Evolutionary conservation across 1,140 invertebrate genomes (phyloP).

Genomic region (Oedothorax gibbosus): DNA sequence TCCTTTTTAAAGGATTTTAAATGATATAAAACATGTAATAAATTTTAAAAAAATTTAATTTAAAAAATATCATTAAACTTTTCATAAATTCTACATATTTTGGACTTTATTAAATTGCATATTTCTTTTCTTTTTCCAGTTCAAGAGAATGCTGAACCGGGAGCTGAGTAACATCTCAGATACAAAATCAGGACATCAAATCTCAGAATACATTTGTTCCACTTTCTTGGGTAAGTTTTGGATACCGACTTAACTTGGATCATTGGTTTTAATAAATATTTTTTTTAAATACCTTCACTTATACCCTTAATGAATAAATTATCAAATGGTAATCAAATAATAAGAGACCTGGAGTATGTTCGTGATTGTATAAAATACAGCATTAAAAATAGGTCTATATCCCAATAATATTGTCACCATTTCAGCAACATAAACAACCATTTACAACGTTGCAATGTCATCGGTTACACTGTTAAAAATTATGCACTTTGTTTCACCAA

Average conservation of each 20-base stretch:
- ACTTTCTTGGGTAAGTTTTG: slow-evolving; percentile 93
- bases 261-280: neutral
- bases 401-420: too few species aligned
- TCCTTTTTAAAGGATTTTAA: too few species aligned
- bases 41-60: too few species aligned
- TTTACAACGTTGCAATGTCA: too few species aligned
- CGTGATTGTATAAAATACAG: too few species aligned
- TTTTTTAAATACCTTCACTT: neutral
- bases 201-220: slow-evolving; percentile 95
- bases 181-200: slow-evolving; percentile 98
- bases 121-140: slow-evolving; percentile 77
- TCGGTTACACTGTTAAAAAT: too few species aligned
- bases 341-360: too few species aligned
- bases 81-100: slow-evolving; percentile 18
- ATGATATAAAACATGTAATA: too few species aligned
- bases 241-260: neutral
- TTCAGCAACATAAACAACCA: too few species aligned
- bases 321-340: neutral
- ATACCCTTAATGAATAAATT: neutral
- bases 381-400: too few species aligned
- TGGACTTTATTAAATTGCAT: slow-evolving; percentile 37
- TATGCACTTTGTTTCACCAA: too few species aligned
- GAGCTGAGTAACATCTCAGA: slow-evolving; percentile 99
- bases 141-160: slow-evolving; percentile 99
- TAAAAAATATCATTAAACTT: too few species aligned